phyloP scores from a whole-genome alignment of 2,888 invertebrate genomes.

The Aporophyla lueneburgensis region DNA sequence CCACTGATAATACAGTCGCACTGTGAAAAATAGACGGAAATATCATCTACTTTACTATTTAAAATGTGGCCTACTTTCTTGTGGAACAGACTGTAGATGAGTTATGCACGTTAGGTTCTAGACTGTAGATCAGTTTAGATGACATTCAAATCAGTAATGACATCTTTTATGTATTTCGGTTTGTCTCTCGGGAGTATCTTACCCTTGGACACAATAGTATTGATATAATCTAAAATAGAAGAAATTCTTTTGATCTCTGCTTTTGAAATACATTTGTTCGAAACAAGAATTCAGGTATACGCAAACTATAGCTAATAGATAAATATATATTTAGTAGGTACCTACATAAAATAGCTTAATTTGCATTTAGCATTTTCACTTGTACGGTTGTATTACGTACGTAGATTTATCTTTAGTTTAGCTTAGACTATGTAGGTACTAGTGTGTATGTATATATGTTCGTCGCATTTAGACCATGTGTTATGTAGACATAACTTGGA shows the following conservation, averaged over 20 bases:
- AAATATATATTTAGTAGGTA: not conserved
- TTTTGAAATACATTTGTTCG: not conserved
- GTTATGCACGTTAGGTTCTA: not conserved
- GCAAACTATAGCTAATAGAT: not conserved
- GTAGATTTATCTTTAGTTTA: slow-evolving; percentile 11
- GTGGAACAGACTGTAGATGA: too few relatives aligned
- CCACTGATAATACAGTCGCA: too few relatives aligned
- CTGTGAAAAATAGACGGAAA: too few relatives aligned
- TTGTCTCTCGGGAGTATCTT: not conserved
- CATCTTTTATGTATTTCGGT: not conserved
- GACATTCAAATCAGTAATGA: not conserved
- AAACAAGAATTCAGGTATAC: not conserved
- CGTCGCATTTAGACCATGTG: not conserved
- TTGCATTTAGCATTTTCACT: slow-evolving; percentile 59
- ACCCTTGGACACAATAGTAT: too few relatives aligned
- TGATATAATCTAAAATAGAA: not conserved
- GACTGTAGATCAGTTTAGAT: not conserved
- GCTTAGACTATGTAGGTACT: not conserved
- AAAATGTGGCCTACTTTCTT: too few relatives aligned
- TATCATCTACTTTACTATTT: too few relatives aligned
- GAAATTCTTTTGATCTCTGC: not conserved
- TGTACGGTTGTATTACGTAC: slow-evolving; percentile 21
- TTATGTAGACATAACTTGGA: slow-evolving; percentile 11
- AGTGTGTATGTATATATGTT: slow-evolving; percentile 26
- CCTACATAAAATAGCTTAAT: slow-evolving; percentile 2